phyloP scores from a whole-genome alignment of 1,140 invertebrate genomes.

The Drosophila rhopaloa region DNA sequence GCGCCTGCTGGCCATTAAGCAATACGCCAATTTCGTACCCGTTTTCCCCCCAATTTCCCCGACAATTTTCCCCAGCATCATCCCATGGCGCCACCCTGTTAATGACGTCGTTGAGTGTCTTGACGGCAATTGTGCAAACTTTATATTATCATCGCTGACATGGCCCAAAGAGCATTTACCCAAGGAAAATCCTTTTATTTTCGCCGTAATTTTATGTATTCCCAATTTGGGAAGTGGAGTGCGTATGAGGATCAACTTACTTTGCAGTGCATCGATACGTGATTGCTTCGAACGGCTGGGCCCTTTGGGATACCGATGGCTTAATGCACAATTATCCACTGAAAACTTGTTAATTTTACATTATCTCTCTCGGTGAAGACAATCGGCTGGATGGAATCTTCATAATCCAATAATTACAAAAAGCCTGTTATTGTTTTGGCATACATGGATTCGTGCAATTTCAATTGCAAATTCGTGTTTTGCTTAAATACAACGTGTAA shows the following conservation, averaged over 20 bases:
- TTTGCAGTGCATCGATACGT: conserved; percentile 28
- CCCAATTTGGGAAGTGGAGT: conserved; percentile 14
- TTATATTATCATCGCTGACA: conserved; percentile 49
- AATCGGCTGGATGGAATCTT: background rate
- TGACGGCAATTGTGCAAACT: conserved; percentile 49
- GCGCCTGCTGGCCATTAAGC: conserved; percentile 63
- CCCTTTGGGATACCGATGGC: conserved; percentile 9
- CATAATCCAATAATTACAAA: conserved; percentile 37
- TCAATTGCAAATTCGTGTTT: conserved; percentile 25
- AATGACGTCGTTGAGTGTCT: conserved; percentile 64
- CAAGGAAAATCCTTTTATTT: conserved; percentile 48
- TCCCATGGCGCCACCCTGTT: conserved; percentile 38
- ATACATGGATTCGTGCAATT: conserved; percentile 7
- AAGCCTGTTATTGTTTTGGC: conserved; percentile 25
- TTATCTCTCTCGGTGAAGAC: conserved; percentile 16
- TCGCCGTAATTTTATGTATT: conserved; percentile 41
- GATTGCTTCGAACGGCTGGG: background rate
- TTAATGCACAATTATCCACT: conserved; percentile 44
- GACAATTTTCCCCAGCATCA: conserved; percentile 4
- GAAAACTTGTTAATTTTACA: conserved; percentile 28
- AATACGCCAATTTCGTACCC: conserved; percentile 25
- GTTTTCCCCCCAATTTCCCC: conserved; percentile 6
- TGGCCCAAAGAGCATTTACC: conserved; percentile 49
- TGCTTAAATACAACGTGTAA: conserved; percentile 39
- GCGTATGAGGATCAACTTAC: conserved; percentile 9